Conservation (phyloP, 2,888 invertebrate genomes). For the Drosophila barbarae region DNA sequence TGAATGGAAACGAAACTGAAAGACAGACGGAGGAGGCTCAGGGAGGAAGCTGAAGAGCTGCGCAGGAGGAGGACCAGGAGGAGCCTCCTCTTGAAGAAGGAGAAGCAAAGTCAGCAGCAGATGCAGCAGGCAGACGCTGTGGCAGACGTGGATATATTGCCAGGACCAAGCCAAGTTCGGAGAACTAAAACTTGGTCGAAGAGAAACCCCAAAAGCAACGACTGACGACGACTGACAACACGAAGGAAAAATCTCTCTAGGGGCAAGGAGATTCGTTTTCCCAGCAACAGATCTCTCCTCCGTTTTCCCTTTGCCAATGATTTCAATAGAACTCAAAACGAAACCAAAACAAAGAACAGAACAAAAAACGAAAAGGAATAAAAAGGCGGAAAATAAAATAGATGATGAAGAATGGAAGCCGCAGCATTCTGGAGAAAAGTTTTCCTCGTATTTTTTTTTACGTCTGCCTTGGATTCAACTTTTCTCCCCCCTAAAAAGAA, state of each 20-base stretch:
- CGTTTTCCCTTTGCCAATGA: constrained; percentile 3
- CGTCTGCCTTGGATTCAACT: constrained; percentile 30
- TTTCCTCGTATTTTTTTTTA: constrained; percentile 13
- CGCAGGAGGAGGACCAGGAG: not conserved
- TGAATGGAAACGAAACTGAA: constrained; percentile 46
- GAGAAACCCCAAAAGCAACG: constrained; percentile 34
- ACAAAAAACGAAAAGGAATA: constrained; percentile 10
- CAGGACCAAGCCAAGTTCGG: constrained; percentile 14
- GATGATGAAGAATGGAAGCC: constrained; percentile 12
- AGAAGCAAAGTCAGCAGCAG: constrained; percentile 23
- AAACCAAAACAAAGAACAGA: constrained; percentile 40
- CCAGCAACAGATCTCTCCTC: constrained; percentile 25
- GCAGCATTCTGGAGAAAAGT: constrained; percentile 53
- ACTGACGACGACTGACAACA: constrained; percentile 30
- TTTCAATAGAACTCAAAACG: constrained; percentile 47
- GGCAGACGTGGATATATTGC: constrained; percentile 71
- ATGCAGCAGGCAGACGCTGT: constrained; percentile 63
- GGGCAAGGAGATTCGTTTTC: not conserved
- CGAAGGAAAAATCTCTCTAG: not conserved
- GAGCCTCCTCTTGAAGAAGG: not conserved
- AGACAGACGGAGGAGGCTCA: constrained; percentile 27
- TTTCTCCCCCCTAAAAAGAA: constrained; percentile 10
- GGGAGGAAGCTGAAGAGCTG: constrained; percentile 21
- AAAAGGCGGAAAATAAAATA: constrained; percentile 14
- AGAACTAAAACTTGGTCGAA: constrained; percentile 21